Evolutionary conservation across 2,888 invertebrate genomes (phyloP).

Genomic region (Elmis aenea): DNA sequence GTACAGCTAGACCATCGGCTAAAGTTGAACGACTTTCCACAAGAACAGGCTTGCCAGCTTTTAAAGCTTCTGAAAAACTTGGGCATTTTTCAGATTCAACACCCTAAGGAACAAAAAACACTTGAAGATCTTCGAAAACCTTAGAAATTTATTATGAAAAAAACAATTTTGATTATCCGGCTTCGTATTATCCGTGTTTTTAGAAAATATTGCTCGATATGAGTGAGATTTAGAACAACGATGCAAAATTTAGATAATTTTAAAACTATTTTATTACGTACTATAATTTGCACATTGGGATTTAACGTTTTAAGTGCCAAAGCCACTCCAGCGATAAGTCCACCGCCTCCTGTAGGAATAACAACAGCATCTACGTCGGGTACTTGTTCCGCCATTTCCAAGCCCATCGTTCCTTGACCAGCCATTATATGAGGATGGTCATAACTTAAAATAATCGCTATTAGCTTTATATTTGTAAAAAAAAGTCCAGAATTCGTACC

Average conservation of each 20-base stretch:
- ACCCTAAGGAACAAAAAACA: slow-evolving; percentile 51
- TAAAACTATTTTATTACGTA: slow-evolving; percentile 3
- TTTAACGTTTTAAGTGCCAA: slow-evolving; percentile 77
- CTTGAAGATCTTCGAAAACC: not conserved
- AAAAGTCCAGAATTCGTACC: slow-evolving; percentile 49
- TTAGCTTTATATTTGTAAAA: not conserved
- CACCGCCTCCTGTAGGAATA: slow-evolving; percentile 85
- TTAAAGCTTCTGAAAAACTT: slow-evolving; percentile 69
- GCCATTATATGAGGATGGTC: slow-evolving; percentile 89
- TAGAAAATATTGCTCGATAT: too few species aligned
- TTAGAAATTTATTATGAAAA: not conserved
- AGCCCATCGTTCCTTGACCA: slow-evolving; percentile 84
- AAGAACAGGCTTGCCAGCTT: slow-evolving; percentile 62
- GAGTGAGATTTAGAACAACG: too few species aligned
- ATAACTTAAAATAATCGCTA: slow-evolving; percentile 45
- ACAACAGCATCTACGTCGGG: slow-evolving; percentile 78
- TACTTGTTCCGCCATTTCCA: slow-evolving; percentile 85
- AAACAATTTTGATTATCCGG: too few species aligned
- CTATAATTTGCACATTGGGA: slow-evolving; percentile 74
- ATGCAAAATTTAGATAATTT: not conserved
- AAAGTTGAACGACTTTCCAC: slow-evolving; percentile 68
- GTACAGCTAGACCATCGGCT: slow-evolving; percentile 86
- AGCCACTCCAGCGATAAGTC: slow-evolving; percentile 81
- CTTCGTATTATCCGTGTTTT: too few species aligned
- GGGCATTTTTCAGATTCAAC: slow-evolving; percentile 84